Evolutionary conservation across 2,113 vertebrate genomes (phyloP).

Genomic region (Poicephalus meyeri): DNA sequence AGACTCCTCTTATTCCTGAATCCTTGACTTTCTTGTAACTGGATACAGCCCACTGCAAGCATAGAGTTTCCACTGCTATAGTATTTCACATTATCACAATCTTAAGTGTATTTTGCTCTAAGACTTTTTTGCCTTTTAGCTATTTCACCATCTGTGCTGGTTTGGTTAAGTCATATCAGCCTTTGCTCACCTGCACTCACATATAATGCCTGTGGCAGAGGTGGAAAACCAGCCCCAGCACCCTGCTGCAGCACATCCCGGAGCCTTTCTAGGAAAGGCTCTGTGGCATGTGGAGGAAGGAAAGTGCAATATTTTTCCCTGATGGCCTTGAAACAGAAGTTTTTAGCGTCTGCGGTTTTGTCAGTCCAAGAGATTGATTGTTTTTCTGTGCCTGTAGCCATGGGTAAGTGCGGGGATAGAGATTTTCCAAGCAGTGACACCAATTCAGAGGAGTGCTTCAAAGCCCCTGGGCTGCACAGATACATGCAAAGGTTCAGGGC

Average conservation of each 20-base stretch:
- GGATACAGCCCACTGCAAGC: background rate
- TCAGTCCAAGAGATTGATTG: background rate
- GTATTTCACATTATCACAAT: background rate
- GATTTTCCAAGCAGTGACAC: background rate
- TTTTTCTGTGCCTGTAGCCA: background rate
- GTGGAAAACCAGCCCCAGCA: background rate
- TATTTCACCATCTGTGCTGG: background rate
- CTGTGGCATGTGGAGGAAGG: background rate
- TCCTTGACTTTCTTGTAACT: background rate
- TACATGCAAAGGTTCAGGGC: background rate
- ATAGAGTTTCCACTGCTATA: background rate
- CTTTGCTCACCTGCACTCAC: background rate
- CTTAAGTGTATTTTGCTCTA: background rate
- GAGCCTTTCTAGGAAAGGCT: background rate
- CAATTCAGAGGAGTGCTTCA: background rate
- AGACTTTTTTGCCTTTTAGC: background rate
- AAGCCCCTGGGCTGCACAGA: background rate
- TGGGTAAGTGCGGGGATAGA: background rate
- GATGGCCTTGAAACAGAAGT: background rate
- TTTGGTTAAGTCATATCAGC: background rate
- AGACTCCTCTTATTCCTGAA: background rate
- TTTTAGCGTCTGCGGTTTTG: background rate
- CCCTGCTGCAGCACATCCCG: accelerated
- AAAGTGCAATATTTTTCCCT: background rate
- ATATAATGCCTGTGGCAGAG: background rate